Conservation (phyloP, 2,113 vertebrate species). For the Apteryx mantelli region DNA sequence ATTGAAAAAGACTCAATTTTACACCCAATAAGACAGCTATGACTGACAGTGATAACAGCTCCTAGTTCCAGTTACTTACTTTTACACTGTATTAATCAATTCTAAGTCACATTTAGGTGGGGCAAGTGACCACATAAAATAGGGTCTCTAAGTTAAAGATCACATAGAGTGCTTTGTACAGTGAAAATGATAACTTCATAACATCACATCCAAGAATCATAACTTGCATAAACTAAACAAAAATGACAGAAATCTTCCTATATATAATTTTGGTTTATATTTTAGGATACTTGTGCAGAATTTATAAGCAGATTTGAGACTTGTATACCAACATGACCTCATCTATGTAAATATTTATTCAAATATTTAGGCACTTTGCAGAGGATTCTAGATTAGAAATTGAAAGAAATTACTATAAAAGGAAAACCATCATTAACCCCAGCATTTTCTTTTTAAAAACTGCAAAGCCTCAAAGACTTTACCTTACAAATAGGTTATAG, state of each 20-base stretch:
- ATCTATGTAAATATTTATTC: conserved; percentile 38
- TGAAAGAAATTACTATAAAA: conserved; percentile 26
- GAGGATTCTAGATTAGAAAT: neutral
- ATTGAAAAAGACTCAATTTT: neutral
- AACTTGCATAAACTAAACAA: neutral
- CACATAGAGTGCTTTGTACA: neutral
- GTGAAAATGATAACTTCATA: neutral
- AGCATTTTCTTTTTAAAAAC: neutral
- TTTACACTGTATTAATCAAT: conserved; percentile 27
- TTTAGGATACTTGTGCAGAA: neutral
- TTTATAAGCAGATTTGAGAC: neutral
- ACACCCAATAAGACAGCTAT: neutral
- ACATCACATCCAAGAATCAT: neutral
- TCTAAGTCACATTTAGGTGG: neutral
- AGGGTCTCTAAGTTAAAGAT: neutral
- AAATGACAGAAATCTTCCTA: neutral
- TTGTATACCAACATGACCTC: neutral
- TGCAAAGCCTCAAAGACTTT: neutral
- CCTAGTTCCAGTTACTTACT: neutral
- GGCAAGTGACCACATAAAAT: neutral
- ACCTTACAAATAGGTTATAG: neutral
- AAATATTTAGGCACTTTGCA: neutral
- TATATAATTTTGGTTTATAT: neutral
- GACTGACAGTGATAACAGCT: neutral
- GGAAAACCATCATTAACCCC: neutral